Base-by-base conservation (phyloP, 2,797 vertebrate species). In the Muraenolepis orangiensis region DNA sequence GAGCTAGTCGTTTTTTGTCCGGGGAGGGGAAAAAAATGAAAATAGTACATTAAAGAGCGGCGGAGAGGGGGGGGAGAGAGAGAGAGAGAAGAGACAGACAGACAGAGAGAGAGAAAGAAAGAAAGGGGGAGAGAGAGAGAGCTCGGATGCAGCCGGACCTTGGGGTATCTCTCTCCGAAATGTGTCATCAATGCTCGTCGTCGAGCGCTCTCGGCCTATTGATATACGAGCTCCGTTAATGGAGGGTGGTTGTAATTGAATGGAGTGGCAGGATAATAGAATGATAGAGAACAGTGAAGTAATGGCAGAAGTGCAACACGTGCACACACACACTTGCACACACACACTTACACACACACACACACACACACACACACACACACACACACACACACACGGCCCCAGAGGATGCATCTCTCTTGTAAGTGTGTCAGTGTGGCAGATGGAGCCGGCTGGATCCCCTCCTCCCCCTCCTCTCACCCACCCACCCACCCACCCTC, bases 361-460 rank as follows among this genome's bases (percentile, higher is more conserved):
- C 42, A 6, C 42, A 46, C 42, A 20, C 16, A 1, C 42, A 46
- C 16, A 16, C 12, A 46, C 78, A 83, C 16, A 4, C 42, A 6
- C 42, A 46, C 42, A 20, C 16, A 1, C 42, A 46, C 16, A 16
- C 12, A 46, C 42, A 46, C 42, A 4, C 42, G 4, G 1, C 85
- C 90, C 90, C 88, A 71, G 67, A 84, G 88, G 88, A 89, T 76
- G 66, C 57, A 84, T 86, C 79, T 84, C 79, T 84, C 84, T n/a
- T 38, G 83, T 88, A 93, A 92, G 92, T 93, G 89, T 94, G 92
- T 94, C 93, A 92, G 83, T 75, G 76, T 90, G 91, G 91, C 91
- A 93, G 92, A 93, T 92, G 91, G 91, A 34, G 91, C 82, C 85
- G 89, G 87, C 85, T 81, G 82, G 79, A 83, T 80, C 84, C 72